Conservation (phyloP, 2,888 invertebrate genomes). For the Oconnorella tubifera region DNA sequence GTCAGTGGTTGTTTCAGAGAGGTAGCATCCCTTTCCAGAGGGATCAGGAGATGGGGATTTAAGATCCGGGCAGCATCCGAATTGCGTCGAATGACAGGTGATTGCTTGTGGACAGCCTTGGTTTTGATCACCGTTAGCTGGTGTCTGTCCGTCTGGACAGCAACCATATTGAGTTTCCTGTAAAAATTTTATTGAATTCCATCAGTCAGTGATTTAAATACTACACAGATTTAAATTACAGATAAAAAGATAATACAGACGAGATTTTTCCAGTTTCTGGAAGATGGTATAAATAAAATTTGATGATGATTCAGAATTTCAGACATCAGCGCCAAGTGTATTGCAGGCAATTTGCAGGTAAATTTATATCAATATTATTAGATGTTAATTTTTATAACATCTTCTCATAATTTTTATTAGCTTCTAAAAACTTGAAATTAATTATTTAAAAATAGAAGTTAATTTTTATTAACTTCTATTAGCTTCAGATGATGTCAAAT, state of each 20-base stretch:
- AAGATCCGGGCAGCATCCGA: constrained; percentile 81
- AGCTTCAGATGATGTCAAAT: too few relatives aligned
- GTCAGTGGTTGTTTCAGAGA: background rate
- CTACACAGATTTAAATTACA: background rate
- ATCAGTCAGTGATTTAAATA: background rate
- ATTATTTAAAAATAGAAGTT: too few relatives aligned
- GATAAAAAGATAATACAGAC: background rate
- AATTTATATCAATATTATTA: too few relatives aligned
- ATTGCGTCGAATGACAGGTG: constrained; percentile 58
- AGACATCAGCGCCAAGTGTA: too few relatives aligned
- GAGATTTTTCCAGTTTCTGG: background rate
- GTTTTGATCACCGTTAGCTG: constrained; percentile 64
- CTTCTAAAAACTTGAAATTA: too few relatives aligned
- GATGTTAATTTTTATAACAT: too few relatives aligned
- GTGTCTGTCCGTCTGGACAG: constrained; percentile 78
- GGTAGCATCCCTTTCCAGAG: background rate
- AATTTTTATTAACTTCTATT: too few relatives aligned
- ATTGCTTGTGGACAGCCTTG: constrained; percentile 2
- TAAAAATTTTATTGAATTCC: background rate
- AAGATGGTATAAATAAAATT: too few relatives aligned
- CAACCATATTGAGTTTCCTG: constrained; percentile 71
- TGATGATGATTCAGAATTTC: too few relatives aligned
- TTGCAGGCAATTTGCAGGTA: too few relatives aligned
- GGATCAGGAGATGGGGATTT: constrained; percentile 53
- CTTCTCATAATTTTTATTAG: too few relatives aligned